Evolutionary conservation across 2,888 invertebrate genomes (phyloP), one percentile per base, ranked within the genome.

Genomic region (Latrodectus hesperus): DNA sequence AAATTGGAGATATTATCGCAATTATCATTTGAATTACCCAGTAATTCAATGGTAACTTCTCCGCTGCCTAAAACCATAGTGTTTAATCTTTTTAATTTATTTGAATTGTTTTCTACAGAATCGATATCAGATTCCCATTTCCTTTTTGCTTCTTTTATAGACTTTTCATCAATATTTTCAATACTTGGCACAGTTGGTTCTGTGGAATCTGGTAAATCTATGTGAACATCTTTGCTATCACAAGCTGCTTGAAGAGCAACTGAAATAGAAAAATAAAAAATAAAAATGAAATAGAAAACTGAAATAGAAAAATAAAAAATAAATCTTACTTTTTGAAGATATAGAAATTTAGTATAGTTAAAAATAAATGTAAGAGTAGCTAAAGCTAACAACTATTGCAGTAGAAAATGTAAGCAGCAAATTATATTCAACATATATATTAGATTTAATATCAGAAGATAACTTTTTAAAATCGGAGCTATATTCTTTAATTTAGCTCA

Each of bases 211-310:
- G 79, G 67, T 12, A 74, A n/a, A 71, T 75, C 71, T 17, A 70
- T 60, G 78, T 70, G 73, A 72, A 14, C 71, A 65, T 84, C 84
- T 70, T 88, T 84, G 26, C 71, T 76, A 65, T 88, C 83, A 88
- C 88, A 88, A 14, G 84, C 84, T 53, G 84, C 84, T 68, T 88
- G 79, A 26, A 88, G 65, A 51, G 71, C 88, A 55, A 79, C 88
- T 88, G 65, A 76, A 88, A 75, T 79, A 75, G 26, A 52, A 70
- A 68, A 73, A 38, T 38, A 6, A 38, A 38, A 38, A 38, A 38
- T 38, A 38, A n/a, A n/a, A n/a, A n/a, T n/a, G n/a, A n/a, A n/a
- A n/a, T n/a, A n/a, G n/a, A n/a, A n/a, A 55, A 79, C 88, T 88
- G 65, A 76, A 88, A 75, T 79, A 75, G 26, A 52, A 70, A 68